A percentile compares a stretch with the other conserved stretches of the same genome.
Conservation (phyloP, 2,888 invertebrate genomes). For the Zaprionus bogoriensis region DNA sequence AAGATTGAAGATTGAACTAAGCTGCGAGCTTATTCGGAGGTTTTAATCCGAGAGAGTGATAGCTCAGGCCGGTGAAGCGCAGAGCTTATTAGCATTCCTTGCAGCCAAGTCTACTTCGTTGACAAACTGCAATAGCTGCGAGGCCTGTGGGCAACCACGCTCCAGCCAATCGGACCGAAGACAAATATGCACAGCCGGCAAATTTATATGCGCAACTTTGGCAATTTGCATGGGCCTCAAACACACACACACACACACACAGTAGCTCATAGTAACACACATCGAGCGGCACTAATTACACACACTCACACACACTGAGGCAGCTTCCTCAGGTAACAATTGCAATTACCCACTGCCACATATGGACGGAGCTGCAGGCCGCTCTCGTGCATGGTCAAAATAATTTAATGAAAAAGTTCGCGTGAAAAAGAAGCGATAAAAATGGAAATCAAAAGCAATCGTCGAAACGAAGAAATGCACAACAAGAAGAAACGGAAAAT, state of each 20-base stretch:
- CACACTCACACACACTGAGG: slow-evolving; percentile 39
- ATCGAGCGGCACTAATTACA: slow-evolving; percentile 59
- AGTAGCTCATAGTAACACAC: neutral
- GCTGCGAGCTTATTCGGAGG: no score
- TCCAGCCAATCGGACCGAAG: slow-evolving; percentile 54
- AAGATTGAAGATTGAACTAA: no score
- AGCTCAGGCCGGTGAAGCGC: no score
- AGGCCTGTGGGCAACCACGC: neutral
- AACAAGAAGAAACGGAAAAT: slow-evolving; percentile 19
- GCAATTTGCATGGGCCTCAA: slow-evolving; percentile 51
- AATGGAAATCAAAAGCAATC: slow-evolving; percentile 48
- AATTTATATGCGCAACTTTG: slow-evolving; percentile 66
- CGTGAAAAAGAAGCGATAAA: slow-evolving; percentile 11
- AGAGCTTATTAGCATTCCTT: no score
- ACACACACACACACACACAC: neutral
- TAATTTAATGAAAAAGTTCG: slow-evolving; percentile 2
- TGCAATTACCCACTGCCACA: slow-evolving; percentile 37
- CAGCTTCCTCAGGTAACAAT: slow-evolving; percentile 34
- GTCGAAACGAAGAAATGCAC: slow-evolving; percentile 41
- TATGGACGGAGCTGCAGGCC: slow-evolving; percentile 10
- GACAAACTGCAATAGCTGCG: slow-evolving; percentile 30
- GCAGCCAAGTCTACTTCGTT: neutral
- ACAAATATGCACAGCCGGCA: slow-evolving; percentile 61
- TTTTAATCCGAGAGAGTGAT: no score
- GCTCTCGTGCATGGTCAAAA: neutral